Conservation (phyloP, 2,888 invertebrate species). For the Synanthedon andrenaeformis region DNA sequence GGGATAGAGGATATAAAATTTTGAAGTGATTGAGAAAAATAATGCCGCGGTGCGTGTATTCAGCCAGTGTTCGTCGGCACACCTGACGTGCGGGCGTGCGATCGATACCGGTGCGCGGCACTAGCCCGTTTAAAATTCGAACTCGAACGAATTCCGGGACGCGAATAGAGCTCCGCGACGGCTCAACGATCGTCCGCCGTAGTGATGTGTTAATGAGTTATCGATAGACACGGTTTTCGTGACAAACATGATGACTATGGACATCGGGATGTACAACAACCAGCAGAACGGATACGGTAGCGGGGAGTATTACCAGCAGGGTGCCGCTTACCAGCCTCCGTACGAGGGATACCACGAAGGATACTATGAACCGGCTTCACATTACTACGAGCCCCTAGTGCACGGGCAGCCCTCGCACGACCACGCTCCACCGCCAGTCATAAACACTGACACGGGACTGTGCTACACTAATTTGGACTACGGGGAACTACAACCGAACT, state of each 20-base stretch:
- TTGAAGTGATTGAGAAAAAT: constrained; percentile 53
- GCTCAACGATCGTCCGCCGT: constrained; percentile 17
- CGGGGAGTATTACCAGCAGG: constrained; percentile 66
- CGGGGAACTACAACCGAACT: constrained; percentile 58
- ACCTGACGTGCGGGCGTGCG: constrained; percentile 54
- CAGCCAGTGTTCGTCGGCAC: constrained; percentile 49
- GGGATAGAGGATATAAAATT: constrained; percentile 37
- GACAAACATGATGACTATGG: constrained; percentile 82
- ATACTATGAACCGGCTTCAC: constrained; percentile 58
- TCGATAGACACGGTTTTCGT: constrained; percentile 42
- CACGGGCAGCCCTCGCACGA: constrained; percentile 52
- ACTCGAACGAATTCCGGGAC: constrained; percentile 31
- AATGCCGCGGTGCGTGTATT: constrained; percentile 25
- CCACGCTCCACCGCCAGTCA: constrained; percentile 73
- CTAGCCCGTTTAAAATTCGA: constrained; percentile 32
- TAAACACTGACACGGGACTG: constrained; percentile 86
- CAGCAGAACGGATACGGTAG: constrained; percentile 70
- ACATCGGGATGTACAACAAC: constrained; percentile 83
- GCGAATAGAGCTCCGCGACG: constrained; percentile 21
- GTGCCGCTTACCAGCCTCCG: constrained; percentile 50
- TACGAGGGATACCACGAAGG: constrained; percentile 60
- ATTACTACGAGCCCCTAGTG: constrained; percentile 64
- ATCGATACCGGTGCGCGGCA: constrained; percentile 33
- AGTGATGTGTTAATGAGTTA: constrained; percentile 56
- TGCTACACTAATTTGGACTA: constrained; percentile 93